These are phyloP conservation scores for Platycercus adscitus DNA, from an alignment of 2,113 vertebrate genomes.

Conservation along the genomic window DNA sequence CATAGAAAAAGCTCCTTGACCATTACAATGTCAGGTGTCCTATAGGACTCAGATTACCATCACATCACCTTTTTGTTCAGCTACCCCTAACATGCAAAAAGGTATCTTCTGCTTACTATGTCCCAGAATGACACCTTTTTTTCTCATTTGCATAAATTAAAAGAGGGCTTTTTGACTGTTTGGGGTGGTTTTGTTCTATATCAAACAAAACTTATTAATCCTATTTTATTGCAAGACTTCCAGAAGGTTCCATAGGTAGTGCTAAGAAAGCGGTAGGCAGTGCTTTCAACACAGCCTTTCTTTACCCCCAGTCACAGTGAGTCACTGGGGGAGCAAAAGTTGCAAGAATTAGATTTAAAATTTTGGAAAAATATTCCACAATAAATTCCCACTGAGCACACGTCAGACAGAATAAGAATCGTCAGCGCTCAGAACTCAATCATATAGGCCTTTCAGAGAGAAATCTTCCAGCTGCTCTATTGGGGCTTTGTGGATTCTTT, in stretches of 20 bases:
- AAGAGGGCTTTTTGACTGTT: accelerated
- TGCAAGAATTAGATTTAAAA: not conserved
- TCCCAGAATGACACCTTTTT: not conserved
- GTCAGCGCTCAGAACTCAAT: not conserved
- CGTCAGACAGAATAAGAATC: not conserved
- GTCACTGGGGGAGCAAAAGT: not conserved
- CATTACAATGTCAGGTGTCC: not conserved
- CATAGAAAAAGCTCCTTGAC: not conserved
- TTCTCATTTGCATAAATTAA: not conserved
- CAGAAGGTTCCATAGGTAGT: not conserved
- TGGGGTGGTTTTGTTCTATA: accelerated
- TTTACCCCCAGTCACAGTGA: not conserved
- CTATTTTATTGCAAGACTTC: not conserved
- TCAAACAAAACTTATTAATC: not conserved
- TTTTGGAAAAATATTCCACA: not conserved
- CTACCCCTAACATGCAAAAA: accelerated
- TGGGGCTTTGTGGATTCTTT: not conserved
- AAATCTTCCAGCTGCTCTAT: not conserved
- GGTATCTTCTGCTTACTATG: not conserved
- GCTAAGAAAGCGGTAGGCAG: not conserved
- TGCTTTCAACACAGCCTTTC: not conserved
- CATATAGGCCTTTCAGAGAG: not conserved
- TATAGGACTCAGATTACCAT: not conserved
- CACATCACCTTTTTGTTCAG: not conserved
- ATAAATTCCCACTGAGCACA: not conserved